A percentile compares a stretch with the other conserved stretches of the same genome.
These are phyloP conservation scores for Rafetus swinhoei DNA, from an alignment of 2,113 vertebrate species.

Conservation along the genomic window DNA sequence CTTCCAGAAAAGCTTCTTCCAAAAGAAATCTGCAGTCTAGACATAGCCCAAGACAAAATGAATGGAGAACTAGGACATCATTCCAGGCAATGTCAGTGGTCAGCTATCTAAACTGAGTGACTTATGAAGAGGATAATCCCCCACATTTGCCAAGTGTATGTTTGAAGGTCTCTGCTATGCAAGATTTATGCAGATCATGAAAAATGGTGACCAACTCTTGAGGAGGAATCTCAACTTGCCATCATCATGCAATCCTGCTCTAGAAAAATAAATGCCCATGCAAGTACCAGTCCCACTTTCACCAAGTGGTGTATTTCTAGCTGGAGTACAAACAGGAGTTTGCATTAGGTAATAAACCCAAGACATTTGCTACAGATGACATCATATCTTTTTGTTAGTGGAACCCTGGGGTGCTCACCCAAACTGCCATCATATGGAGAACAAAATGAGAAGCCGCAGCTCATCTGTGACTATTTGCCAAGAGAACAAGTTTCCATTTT, in stretches of 20 bases:
- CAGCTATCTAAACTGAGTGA: neutral
- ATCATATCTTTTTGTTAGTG: neutral
- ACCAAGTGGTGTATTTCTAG: neutral
- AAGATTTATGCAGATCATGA: neutral
- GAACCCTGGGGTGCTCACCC: neutral
- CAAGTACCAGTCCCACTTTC: neutral
- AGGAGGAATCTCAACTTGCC: neutral
- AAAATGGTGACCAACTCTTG: neutral
- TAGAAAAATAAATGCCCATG: neutral
- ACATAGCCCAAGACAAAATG: neutral
- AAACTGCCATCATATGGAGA: neutral
- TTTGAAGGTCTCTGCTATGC: no score
- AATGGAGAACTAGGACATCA: neutral
- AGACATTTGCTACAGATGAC: neutral
- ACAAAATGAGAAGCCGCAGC: neutral
- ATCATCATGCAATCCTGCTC: neutral
- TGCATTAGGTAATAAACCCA: neutral
- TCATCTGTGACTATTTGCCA: neutral
- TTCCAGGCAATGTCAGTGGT: neutral
- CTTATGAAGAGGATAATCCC: neutral
- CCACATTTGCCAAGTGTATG: neutral
- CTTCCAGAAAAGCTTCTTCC: no score
- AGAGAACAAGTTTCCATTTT: neutral
- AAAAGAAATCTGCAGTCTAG: no score
- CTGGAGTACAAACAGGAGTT: neutral